Evolutionary conservation across 2,797 vertebrate genomes (phyloP), one percentile per base, ranked within the genome.

Genomic region (Pseudochaenichthys georgianus): DNA sequence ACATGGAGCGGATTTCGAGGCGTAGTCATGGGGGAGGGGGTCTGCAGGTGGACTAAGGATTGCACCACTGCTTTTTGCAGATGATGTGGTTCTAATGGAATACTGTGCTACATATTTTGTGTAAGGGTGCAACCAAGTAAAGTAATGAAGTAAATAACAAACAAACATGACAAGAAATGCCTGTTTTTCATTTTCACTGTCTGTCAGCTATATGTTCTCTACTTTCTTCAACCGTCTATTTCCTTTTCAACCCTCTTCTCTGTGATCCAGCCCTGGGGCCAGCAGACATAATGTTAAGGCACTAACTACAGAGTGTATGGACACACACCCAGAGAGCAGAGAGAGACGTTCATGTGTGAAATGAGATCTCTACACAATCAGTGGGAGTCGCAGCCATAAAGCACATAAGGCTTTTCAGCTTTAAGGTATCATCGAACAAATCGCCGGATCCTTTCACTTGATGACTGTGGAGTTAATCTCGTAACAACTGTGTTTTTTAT

Each of bases 281-380:
- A 46, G 91, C 73, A 92, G 87, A 88, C 88, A 50, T 89, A 88
- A 87, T 91, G 90, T 90, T 91, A 91, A 92, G 82, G 83, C 85
- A 85, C 90, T 94, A 93, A 94, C 86, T 92, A 91, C 70, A 73
- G 70, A 80, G 73, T 87, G 64, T 76, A 54, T 64, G 66, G 68
- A 82, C 80, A 69, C 74, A 78, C 64, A 72, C 72, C 73, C 68
- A 61, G 51, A 74, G 52, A 54, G 62, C 52, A 67, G 82, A 93
- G 85, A 80, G 84, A 92, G 81, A 94, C 83, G 42, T 89, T 94
- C 90, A 94, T 90, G 92, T 93, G 94, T 94, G 94, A 95, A 95
- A 95, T 94, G 85, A 94, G 85, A 94, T 93, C 87, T 77, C 46
- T 64, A 62, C 68, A 82, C 88, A 89, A 93, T 91, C 92, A 91